phyloP scores from a whole-genome alignment of 1,140 invertebrate species.

The Apis mellifera region DNA sequence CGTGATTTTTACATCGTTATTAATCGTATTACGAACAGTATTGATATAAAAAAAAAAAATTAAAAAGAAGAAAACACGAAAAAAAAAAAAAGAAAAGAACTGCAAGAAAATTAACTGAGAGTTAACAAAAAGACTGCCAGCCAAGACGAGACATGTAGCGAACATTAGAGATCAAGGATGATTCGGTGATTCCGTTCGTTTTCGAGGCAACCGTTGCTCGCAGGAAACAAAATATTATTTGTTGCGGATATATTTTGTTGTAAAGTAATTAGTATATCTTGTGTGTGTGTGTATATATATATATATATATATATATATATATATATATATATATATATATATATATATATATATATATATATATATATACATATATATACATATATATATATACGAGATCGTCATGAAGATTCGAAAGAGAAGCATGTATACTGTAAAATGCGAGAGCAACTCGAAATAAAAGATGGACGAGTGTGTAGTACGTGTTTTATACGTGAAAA shows the following conservation, averaged over 20 bases:
- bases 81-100: background rate
- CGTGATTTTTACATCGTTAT: constrained; percentile 49
- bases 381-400: constrained; percentile 2
- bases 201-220: background rate
- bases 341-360: too few relatives aligned
- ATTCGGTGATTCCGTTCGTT: background rate
- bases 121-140: constrained; percentile 77
- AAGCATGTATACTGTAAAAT: constrained; percentile 22
- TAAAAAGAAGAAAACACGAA: background rate
- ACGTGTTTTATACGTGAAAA: background rate
- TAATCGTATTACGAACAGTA: constrained; percentile 80
- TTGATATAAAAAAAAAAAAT: constrained; percentile 65
- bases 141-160: constrained; percentile 56
- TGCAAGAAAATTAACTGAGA: constrained; percentile 64
- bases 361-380: too few relatives aligned
- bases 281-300: background rate
- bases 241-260: background rate
- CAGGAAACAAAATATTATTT: background rate
- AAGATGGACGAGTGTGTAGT: background rate
- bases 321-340: background rate
- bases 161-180: background rate
- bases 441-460: background rate
- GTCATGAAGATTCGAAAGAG: background rate
- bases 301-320: too few relatives aligned
- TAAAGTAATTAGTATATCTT: constrained; percentile 38